Evolutionary conservation across 2,113 vertebrate genomes (phyloP).

Genomic region (Gasterosteus nipponicus): DNA sequence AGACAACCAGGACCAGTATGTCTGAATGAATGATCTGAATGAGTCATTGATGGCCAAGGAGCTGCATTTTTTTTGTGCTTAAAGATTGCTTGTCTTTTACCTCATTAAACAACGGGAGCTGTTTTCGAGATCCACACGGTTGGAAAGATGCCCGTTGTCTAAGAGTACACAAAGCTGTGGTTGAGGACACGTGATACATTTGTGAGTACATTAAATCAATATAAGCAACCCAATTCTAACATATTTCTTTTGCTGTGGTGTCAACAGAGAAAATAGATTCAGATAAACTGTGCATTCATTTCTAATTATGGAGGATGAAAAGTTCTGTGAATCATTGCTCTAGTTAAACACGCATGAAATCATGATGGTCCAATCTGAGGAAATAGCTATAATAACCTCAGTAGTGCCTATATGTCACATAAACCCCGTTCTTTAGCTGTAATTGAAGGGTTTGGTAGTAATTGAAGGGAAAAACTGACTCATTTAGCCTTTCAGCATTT

Average conservation of each 20-base stretch:
- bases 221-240: constrained; percentile 5
- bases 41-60: constrained; percentile 74
- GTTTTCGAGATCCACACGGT: constrained; percentile 32
- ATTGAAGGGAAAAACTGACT: not conserved
- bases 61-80: constrained; percentile 67
- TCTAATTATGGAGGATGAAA: not conserved
- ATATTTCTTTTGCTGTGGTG: not conserved
- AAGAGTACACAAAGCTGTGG: constrained; percentile 4
- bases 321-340: not conserved
- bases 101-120: constrained; percentile 68
- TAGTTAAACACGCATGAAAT: constrained; percentile 4
- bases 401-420: not conserved
- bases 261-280: not conserved
- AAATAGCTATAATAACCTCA: constrained; percentile 20
- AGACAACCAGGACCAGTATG: not conserved
- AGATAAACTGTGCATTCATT: not conserved
- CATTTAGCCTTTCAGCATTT: not conserved
- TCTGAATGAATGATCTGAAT: constrained; percentile 18
- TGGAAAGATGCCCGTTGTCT: constrained; percentile 14
- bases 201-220: constrained; percentile 15
- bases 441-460: constrained; percentile 1
- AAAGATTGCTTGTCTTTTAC: constrained; percentile 77
- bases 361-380: not conserved
- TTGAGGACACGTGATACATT: constrained; percentile 23
- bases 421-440: constrained; percentile 3